Conservation (phyloP, 1,140 invertebrate genomes). For the Lasaia peninsularis region DNA sequence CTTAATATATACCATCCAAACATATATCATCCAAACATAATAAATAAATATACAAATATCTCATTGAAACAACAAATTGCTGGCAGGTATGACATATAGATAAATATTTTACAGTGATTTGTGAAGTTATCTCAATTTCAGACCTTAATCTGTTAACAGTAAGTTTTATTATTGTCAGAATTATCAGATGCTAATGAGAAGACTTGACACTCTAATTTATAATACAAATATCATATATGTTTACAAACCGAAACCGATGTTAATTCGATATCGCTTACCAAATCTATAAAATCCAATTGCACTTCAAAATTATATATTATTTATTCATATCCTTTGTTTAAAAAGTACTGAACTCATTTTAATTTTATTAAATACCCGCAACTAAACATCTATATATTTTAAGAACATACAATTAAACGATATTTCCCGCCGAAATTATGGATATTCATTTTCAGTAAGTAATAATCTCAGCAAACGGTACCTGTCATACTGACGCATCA, state of each 20-base stretch:
- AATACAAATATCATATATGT: neutral
- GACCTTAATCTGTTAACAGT: neutral
- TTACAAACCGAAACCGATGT: neutral
- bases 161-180: neutral
- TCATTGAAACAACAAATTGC: neutral
- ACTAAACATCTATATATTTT: neutral
- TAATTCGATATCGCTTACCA: neutral
- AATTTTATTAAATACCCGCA: neutral
- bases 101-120: neutral
- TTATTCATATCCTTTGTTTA: neutral
- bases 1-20: no score
- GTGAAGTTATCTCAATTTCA: neutral
- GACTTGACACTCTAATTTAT: neutral
- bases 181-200: constrained; percentile 2
- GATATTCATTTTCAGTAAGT: constrained; percentile 35
- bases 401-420: constrained; percentile 15
- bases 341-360: neutral
- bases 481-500: constrained; percentile 55
- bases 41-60: no score
- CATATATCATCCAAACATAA: neutral
- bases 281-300: neutral
- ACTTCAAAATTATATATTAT: neutral
- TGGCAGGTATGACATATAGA: neutral
- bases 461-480: constrained; percentile 46
- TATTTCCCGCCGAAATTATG: constrained; percentile 66